Percentiles rank a stretch among this genome's conserved stretches.
Conservation (phyloP, 2,113 vertebrate genomes). For the Passer domesticus region DNA sequence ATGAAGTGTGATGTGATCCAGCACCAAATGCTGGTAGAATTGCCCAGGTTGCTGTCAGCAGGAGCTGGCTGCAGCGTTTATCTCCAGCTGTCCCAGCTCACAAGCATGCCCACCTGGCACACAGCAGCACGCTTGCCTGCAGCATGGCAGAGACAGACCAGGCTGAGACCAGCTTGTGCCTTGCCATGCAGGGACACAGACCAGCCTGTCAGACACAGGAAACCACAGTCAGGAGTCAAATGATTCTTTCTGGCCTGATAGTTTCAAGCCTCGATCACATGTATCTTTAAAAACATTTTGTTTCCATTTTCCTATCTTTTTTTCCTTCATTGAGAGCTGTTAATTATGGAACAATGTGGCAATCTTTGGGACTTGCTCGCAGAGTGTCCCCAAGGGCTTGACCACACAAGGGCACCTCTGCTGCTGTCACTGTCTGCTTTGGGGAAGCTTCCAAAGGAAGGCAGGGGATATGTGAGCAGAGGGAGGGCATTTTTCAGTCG, state of each 20-base stretch:
- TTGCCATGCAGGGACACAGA: background rate
- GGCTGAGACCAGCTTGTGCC: background rate
- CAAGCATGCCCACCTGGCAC: background rate
- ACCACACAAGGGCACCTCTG: background rate
- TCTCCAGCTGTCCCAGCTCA: background rate
- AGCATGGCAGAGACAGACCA: background rate
- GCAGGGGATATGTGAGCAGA: background rate
- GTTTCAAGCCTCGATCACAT: background rate
- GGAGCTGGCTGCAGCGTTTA: background rate
- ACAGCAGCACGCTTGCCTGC: background rate
- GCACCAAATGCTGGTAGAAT: background rate
- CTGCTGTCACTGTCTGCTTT: background rate
- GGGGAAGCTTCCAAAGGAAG: background rate
- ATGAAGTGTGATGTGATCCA: background rate
- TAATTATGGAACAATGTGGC: background rate
- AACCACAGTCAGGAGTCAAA: background rate
- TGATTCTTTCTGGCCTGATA: background rate
- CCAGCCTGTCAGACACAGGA: background rate
- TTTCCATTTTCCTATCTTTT: background rate
- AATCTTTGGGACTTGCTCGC: rapidly evolving
- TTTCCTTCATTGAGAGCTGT: background rate
- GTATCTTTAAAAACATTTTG: background rate
- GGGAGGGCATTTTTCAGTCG: background rate
- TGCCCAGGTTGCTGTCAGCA: background rate
- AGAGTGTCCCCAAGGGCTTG: background rate